Conservation (phyloP, 2,113 vertebrate species). For the Tachuris rubrigastra region DNA sequence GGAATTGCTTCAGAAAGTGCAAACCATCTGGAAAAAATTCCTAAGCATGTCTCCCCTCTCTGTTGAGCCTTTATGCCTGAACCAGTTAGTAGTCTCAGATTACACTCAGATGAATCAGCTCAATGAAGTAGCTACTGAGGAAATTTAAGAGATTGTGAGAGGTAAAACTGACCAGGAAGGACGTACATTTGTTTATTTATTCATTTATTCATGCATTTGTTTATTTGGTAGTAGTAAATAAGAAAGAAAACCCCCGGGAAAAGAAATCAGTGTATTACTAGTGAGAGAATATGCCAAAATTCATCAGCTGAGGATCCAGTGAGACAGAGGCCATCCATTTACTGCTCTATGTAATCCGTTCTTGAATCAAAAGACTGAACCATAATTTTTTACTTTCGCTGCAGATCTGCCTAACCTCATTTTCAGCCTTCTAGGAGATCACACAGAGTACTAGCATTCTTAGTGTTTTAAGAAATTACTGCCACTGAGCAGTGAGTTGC, state of each 20-base stretch:
- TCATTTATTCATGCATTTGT: neutral
- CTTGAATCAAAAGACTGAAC: neutral
- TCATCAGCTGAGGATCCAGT: neutral
- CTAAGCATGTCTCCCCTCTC: neutral
- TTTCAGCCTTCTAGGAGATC: neutral
- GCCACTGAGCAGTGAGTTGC: rapidly evolving
- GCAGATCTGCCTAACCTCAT: neutral
- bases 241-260: neutral
- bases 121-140: neutral
- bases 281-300: neutral
- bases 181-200: neutral
- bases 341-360: neutral
- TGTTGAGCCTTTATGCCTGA: neutral
- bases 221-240: neutral
- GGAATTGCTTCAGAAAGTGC: neutral
- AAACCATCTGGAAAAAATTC: neutral
- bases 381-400: neutral
- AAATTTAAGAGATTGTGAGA: neutral
- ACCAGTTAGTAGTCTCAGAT: neutral
- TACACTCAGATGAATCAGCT: neutral
- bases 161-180: neutral
- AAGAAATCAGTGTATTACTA: neutral
- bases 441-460: neutral
- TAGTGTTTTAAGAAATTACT: neutral
- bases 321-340: neutral